A percentile compares a stretch with the other conserved stretches of the same genome.
These are phyloP conservation scores for Pammene aurita DNA, from an alignment of 2,888 invertebrate species.

Conservation along the genomic window DNA sequence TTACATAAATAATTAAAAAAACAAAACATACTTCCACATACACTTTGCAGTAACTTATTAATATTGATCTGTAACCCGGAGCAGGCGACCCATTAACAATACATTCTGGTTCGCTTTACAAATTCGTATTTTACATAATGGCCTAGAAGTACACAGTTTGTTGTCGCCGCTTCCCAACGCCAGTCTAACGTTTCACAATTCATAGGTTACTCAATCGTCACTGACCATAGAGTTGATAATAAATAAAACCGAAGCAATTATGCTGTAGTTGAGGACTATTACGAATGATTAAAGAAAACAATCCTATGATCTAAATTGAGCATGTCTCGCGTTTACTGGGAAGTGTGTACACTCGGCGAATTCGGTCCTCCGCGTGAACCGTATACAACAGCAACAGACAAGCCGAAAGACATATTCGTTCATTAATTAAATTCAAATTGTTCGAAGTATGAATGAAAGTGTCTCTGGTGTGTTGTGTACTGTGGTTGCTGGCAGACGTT, in stretches of 20 bases:
- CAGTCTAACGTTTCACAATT: constrained; percentile 15
- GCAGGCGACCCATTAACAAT: constrained; percentile 43
- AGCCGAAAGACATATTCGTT: constrained; percentile 2
- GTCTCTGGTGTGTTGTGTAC: neutral
- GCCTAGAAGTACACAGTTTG: constrained; percentile 22
- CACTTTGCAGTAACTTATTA: constrained; percentile 16
- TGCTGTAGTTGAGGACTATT: constrained; percentile 20
- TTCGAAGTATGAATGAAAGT: constrained; percentile 10
- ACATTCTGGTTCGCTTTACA: constrained; percentile 31
- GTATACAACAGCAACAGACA: neutral
- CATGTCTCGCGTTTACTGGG: constrained; percentile 46
- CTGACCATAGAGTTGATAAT: constrained; percentile 11
- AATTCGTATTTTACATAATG: constrained; percentile 29
- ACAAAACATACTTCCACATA: constrained; percentile 25
- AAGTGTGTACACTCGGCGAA: constrained; percentile 43
- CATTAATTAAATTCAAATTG: neutral
- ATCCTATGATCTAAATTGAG: constrained; percentile 49
- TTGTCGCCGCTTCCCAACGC: constrained; percentile 41
- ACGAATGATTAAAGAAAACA: constrained; percentile 20
- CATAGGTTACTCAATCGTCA: constrained; percentile 7
- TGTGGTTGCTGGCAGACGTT: neutral
- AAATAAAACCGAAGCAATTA: constrained; percentile 19
- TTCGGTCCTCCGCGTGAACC: constrained; percentile 17
- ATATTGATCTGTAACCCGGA: constrained; percentile 41
- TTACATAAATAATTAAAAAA: constrained; percentile 14